Percentiles rank a stretch among this genome's conserved stretches.
phyloP scores from a whole-genome alignment of 2,888 invertebrate species.

The Scaptomyza tumidula region DNA sequence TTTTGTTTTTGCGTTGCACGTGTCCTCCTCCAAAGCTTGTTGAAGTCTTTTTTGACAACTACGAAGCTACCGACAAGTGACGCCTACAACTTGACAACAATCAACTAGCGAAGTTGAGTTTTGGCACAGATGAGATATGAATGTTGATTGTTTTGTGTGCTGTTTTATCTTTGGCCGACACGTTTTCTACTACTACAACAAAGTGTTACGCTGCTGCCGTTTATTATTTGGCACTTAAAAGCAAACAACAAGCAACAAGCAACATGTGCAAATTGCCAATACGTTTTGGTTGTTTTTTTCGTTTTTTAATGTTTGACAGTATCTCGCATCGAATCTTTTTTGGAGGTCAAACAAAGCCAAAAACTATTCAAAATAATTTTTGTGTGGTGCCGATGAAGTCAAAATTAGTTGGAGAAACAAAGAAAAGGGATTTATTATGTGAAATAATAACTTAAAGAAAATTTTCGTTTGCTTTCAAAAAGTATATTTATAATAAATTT shows the following conservation, averaged over 20 bases:
- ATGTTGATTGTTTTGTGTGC: conserved; percentile 33
- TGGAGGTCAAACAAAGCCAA: conserved; percentile 33
- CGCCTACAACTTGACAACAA: conserved; percentile 65
- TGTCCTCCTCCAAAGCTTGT: conserved; percentile 60
- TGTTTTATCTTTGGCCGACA: conserved; percentile 47
- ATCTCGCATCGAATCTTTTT: conserved; percentile 27
- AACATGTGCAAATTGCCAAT: conserved; percentile 68
- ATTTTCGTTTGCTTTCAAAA: not conserved
- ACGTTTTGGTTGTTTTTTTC: conserved; percentile 40
- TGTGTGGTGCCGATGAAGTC: conserved; percentile 4
- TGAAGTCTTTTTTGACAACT: conserved; percentile 48
- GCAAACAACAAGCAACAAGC: conserved; percentile 33
- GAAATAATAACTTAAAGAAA: not conserved
- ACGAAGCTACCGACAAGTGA: conserved; percentile 49
- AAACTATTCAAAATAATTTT: conserved; percentile 21
- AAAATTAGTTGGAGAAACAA: conserved; percentile 6
- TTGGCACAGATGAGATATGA: conserved; percentile 48
- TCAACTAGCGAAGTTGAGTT: conserved; percentile 11
- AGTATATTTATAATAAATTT: not conserved
- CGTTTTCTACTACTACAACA: conserved; percentile 56
- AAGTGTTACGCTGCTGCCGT: conserved; percentile 60
- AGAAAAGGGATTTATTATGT: not conserved
- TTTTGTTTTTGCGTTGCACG: conserved; percentile 22
- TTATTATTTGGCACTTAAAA: conserved; percentile 50
- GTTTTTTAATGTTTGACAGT: conserved; percentile 32